Evolutionary conservation across 2,113 vertebrate genomes (phyloP).

Genomic region (Sclerurus mexicanus): DNA sequence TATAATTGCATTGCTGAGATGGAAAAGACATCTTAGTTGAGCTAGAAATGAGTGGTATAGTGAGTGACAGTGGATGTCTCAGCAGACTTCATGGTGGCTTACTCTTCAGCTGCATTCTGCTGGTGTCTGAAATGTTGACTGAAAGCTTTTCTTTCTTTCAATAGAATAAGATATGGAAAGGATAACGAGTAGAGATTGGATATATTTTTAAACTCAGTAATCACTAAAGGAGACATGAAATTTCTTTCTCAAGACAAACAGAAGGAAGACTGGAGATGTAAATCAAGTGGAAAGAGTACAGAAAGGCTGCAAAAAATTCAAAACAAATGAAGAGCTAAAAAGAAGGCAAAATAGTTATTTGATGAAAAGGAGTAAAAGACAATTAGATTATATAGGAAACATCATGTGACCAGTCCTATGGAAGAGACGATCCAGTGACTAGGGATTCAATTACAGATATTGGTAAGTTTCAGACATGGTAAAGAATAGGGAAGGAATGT

Average conservation of each 20-base stretch:
- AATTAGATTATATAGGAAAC: not conserved
- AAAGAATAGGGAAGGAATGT: not conserved
- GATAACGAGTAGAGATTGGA: not conserved
- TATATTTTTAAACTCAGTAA: not conserved
- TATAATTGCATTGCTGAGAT: not conserved
- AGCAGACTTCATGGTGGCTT: not conserved
- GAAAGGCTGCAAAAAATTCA: not conserved
- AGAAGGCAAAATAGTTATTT: not conserved
- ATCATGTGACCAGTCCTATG: not conserved
- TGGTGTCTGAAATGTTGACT: not conserved
- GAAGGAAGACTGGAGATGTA: not conserved
- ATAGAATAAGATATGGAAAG: not conserved
- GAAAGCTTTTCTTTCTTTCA: not conserved
- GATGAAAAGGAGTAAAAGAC: not conserved
- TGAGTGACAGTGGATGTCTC: not conserved
- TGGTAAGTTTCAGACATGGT: not conserved
- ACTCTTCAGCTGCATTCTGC: not conserved
- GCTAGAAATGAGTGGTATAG: not conserved
- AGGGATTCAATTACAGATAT: not conserved
- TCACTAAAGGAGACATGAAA: not conserved
- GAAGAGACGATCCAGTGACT: not conserved
- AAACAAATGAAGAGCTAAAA: not conserved
- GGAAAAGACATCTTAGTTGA: not conserved
- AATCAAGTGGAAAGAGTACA: not conserved
- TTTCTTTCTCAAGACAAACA: not conserved